Evolutionary conservation across 2,797 vertebrate genomes (phyloP), one percentile per base, ranked within the genome.

Genomic region (Sandelia bainsii): DNA sequence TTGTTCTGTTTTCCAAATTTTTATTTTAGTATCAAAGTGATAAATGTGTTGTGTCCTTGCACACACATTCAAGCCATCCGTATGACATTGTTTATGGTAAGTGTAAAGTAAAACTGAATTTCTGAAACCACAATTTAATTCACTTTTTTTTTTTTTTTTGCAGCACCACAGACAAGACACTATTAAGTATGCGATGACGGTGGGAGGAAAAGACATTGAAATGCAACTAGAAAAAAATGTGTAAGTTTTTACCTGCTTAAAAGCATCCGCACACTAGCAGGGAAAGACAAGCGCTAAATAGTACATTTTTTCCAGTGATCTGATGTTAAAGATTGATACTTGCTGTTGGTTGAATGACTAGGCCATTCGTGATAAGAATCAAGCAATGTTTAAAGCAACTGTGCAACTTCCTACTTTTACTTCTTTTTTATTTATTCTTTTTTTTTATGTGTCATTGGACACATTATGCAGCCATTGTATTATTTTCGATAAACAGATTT

Each of bases 141-240:
- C 57, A n/a, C n/a, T n/a, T n/a, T n/a, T n/a, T n/a, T 12, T 58
- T 22, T 29, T 1, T 3, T 27, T 29, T 61, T 25, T 63, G 6
- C 72, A 93, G 91, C 5, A 78, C 40, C 59, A 59, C 48, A 86
- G 93, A 60, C 93, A 94, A 19, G 70, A 89, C 11, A 74, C 23
- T 0, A 9, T 94, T 1, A 91, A 81, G 22, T 95, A 95, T 14
- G 88, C 83, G 4, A 86, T 95, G 90, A 92, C 63, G 0, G 83
- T 95, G 14, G 85, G 69, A 40, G 92, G 94, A 22, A 85, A 60
- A 74, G 73, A 92, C 29, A 83, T 95, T 19, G 87, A 93, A 78
- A 83, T 95, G 87, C 85, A 93, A 2, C 92, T 95, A 0, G 72
- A 93, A 75, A 93, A 71, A 83, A 95, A 93, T 29, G 72, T 81